These are phyloP conservation scores for Deroplatys truncata DNA, from an alignment of 2,888 invertebrate species.

Conservation along the genomic window DNA sequence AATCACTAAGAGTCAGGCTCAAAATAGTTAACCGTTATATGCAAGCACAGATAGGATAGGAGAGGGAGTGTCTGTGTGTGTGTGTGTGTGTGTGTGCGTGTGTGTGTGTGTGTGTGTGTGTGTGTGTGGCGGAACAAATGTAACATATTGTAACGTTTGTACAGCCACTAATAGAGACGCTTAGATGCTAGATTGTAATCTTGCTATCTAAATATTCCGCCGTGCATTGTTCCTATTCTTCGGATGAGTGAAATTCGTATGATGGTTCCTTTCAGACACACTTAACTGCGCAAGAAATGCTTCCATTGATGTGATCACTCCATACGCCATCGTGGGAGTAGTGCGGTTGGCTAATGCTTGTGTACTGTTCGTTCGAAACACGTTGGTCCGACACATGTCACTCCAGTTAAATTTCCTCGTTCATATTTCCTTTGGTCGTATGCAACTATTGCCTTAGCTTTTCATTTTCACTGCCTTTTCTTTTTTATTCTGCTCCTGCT, in stretches of 20 bases:
- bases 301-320: background rate
- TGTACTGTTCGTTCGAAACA: background rate
- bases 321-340: background rate
- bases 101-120: no score
- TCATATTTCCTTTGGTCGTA: no score
- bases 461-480: no score
- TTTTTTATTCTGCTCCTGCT: no score
- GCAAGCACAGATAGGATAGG: no score
- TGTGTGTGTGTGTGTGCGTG: no score
- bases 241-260: background rate
- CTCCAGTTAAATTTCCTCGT: background rate
- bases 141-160: background rate
- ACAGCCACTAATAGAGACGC: background rate
- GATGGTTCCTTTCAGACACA: background rate
- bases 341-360: background rate
- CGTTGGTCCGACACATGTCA: background rate
- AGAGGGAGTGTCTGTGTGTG: no score
- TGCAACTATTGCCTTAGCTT: no score
- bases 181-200: background rate
- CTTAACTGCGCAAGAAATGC: background rate
- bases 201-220: background rate
- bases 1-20: no score
- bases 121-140: background rate
- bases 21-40: no score
- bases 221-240: background rate